Evolutionary conservation across 30 jellyfish, hydroid and myxozoan genomes (phyloP), one percentile per base, ranked within the genome.

Genomic region (Mastigias papua): DNA sequence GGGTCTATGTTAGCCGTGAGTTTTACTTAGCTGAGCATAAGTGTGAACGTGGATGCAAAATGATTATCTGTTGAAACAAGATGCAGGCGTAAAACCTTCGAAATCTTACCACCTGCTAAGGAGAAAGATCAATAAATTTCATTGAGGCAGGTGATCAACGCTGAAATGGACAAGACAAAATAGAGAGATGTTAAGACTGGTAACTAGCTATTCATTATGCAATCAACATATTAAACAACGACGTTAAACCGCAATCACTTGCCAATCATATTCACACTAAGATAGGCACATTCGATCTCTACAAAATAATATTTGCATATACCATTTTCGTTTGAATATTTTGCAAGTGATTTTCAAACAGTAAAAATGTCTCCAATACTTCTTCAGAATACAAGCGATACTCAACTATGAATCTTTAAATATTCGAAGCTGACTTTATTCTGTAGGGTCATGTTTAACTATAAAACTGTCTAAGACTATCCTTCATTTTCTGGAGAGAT

Each of bases 31-130:
- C 54, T 11, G 11, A 37, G 67, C 5, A 4, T 51, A 17, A 63
- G 48, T 23, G 74, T 8, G 23, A 8, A 3, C 46, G 20, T 8
- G 37, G 17, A 63, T 23, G 74, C 74, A 7, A 27, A 63, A 63
- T 63, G 42, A 27, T 63, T 63, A 27, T 63, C 48, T 23, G 46
- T 63, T 63, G 74, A 6, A 3, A 63, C 32, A 33, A 46, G 35
- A 34, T 48, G 69, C 65, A 72, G 83, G 83, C 83, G 83, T 72
- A 23, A 72, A 72, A n/a, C 34, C 34, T 19, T 21, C 1, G 69
- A 61, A 63, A 27, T 27, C 73, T 0, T 21, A 26, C 81, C 90
- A 79, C 90, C 90, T 79, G 90, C 90, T 66, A 73, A 37, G 81
- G 73, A 61, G 81, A 23, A 63, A 64, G 67, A 79, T 79, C 70